A percentile compares a stretch with the other conserved stretches of the same genome.
Conservation (phyloP, 2,888 invertebrate species). For the Drosophila infuscata region DNA sequence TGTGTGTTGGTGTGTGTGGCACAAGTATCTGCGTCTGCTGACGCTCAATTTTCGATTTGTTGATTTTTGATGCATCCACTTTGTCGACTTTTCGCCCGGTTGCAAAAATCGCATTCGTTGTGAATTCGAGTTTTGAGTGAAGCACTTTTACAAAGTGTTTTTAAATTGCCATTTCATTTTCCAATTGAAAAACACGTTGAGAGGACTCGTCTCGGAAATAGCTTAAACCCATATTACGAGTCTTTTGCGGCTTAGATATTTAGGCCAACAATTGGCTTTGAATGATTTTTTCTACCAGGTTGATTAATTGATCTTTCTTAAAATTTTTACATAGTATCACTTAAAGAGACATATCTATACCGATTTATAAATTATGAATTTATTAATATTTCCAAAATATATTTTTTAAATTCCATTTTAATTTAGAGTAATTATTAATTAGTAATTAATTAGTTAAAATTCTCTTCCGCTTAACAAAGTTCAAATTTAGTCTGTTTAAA, state of each 20-base stretch:
- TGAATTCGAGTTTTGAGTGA: conserved; percentile 15
- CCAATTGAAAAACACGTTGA: conserved; percentile 23
- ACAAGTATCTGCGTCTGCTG: conserved; percentile 31
- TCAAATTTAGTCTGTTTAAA: background rate
- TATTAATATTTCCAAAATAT: background rate
- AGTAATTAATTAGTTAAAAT: background rate
- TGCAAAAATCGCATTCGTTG: conserved; percentile 8
- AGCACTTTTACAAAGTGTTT: conserved; percentile 1
- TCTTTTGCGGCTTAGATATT: background rate
- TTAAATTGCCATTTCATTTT: conserved; percentile 20
- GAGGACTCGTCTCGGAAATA: background rate
- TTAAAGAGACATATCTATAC: background rate
- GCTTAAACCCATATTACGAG: background rate
- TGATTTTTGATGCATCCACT: conserved; percentile 63
- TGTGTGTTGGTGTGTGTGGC: conserved; percentile 14
- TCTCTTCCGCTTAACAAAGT: no score
- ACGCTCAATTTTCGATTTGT: conserved; percentile 75
- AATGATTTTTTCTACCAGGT: background rate
- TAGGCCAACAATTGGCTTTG: background rate
- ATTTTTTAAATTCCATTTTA: background rate
- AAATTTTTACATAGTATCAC: fast-evolving
- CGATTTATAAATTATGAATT: background rate
- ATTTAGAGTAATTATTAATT: background rate
- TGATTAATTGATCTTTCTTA: background rate
- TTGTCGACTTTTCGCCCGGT: conserved; percentile 26